phyloP scores from a whole-genome alignment of 1,140 invertebrate species.

The Drosophila ogumai region DNA sequence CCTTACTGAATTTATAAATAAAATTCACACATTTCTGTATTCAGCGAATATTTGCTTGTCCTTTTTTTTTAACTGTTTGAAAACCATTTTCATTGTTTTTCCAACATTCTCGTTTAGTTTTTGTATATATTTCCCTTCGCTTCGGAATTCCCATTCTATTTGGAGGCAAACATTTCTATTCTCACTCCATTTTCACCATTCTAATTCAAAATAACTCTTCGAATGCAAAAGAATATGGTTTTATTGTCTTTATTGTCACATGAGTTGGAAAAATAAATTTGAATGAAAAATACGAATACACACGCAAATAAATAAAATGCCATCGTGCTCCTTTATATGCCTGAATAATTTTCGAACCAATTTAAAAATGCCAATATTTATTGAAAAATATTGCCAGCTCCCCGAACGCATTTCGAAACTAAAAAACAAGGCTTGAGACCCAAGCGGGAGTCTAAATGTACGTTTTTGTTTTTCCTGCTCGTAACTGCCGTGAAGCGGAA shows the following conservation, averaged over 20 bases:
- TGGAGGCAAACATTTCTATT: constrained; percentile 57
- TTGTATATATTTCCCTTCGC: constrained; percentile 16
- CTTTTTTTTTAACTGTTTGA: not conserved
- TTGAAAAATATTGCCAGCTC: constrained; percentile 71
- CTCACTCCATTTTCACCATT: constrained; percentile 29
- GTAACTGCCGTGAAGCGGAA: constrained; percentile 78
- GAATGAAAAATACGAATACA: constrained; percentile 31
- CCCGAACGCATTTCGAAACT: constrained; percentile 25
- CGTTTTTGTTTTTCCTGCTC: constrained; percentile 52
- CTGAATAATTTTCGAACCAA: constrained; percentile 75
- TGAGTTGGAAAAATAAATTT: constrained; percentile 46
- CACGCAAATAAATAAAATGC: constrained; percentile 73
- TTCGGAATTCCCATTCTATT: constrained; percentile 33
- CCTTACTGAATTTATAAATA: not conserved
- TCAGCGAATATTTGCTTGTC: constrained; percentile 3
- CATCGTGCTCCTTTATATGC: constrained; percentile 67
- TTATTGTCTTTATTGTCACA: constrained; percentile 60
- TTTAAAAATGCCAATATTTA: constrained; percentile 79
- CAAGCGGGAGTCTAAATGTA: constrained; percentile 29
- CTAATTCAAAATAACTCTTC: constrained; percentile 15
- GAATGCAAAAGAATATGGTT: constrained; percentile 23
- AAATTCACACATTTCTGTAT: not conserved
- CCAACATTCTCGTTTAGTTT: constrained; percentile 13
- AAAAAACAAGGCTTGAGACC: constrained; percentile 34
- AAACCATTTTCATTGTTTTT: constrained; percentile 13